phyloP scores from a whole-genome alignment of 2,113 vertebrate genomes.

The Chionis minor region DNA sequence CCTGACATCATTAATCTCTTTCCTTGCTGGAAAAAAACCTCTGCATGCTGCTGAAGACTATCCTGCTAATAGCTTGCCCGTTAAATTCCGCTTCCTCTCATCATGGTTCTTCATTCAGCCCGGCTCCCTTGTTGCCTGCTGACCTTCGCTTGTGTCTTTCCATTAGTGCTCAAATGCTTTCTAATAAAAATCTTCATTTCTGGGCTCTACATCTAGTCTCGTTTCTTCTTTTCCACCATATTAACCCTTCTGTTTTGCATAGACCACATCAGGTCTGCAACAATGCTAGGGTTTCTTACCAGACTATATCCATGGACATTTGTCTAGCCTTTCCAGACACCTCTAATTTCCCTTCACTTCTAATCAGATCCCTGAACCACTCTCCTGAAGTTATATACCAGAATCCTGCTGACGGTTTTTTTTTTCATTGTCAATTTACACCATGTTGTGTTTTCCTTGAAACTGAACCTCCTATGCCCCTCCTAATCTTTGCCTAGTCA shows the following conservation, averaged over 20 bases:
- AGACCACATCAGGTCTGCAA: accelerated
- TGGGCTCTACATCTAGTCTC: background rate
- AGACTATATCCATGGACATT: background rate
- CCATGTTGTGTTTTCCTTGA: background rate
- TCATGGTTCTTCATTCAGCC: background rate
- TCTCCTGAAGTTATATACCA: background rate
- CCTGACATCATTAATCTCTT: background rate
- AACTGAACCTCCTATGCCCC: background rate
- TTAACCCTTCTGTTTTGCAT: background rate
- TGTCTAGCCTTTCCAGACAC: background rate
- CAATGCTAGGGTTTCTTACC: background rate
- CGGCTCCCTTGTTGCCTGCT: background rate
- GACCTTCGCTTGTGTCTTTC: background rate
- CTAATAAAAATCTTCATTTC: background rate
- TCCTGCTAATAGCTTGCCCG: background rate
- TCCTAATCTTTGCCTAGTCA: background rate
- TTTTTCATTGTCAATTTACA: background rate
- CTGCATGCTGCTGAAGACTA: background rate
- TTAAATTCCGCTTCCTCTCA: background rate
- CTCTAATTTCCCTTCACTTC: background rate
- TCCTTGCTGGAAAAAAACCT: background rate
- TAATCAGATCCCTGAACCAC: background rate
- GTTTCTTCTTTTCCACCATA: background rate
- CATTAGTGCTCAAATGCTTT: background rate
- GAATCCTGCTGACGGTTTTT: background rate